Evolutionary conservation across 1,140 invertebrate species (phyloP).

Genomic region (Spodoptera litura): DNA sequence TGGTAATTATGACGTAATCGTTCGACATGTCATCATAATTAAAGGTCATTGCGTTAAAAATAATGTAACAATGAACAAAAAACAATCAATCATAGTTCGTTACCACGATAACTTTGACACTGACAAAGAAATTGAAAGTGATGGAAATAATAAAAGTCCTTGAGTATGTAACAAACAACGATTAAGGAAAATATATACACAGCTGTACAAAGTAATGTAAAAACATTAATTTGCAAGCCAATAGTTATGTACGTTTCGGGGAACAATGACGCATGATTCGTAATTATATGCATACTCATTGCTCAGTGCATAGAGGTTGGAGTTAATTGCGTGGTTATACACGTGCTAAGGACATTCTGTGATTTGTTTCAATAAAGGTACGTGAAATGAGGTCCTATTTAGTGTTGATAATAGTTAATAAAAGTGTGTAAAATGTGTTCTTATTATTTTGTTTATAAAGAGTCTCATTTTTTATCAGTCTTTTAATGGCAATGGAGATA

Average conservation of each 20-base stretch:
- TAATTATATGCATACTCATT: slow-evolving; percentile 8
- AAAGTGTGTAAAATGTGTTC: too few species aligned
- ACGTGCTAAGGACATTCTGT: background rate
- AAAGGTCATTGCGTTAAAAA: background rate
- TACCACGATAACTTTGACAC: slow-evolving; percentile 5
- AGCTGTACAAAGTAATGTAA: slow-evolving; percentile 1
- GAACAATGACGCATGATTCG: slow-evolving; percentile 19
- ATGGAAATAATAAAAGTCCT: slow-evolving; percentile 3
- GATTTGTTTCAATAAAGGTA: background rate
- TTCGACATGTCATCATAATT: background rate
- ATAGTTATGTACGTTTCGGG: slow-evolving; percentile 3
- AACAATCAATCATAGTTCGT: slow-evolving; percentile 6
- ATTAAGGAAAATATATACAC: slow-evolving; percentile 32
- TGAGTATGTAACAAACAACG: background rate
- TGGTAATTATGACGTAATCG: background rate
- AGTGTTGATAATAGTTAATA: too few species aligned
- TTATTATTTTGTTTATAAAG: too few species aligned
- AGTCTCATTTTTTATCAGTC: too few species aligned
- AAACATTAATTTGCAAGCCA: slow-evolving; percentile 18
- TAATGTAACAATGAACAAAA: background rate
- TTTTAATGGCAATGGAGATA: too few species aligned
- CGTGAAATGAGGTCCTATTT: too few species aligned
- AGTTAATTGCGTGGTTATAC: background rate
- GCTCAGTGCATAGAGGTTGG: background rate
- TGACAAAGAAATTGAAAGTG: slow-evolving; percentile 35